These are phyloP conservation scores for Crematogaster levior DNA, from an alignment of 2,888 invertebrate species.

Conservation along the genomic window DNA sequence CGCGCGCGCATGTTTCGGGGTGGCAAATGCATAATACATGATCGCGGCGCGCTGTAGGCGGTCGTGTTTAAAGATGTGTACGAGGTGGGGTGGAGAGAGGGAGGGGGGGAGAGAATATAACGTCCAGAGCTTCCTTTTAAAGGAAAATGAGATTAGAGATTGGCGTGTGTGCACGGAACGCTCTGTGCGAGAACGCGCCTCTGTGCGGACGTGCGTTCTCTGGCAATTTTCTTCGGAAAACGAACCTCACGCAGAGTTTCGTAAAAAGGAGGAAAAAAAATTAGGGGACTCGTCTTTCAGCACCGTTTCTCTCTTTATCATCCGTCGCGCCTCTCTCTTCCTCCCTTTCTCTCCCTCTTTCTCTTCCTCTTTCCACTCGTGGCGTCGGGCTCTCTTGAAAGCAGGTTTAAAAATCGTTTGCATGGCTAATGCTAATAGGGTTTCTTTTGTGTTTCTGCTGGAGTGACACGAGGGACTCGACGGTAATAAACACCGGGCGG, in stretches of 20 bases:
- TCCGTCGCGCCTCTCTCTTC: not conserved
- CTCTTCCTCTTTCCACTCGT: not conserved
- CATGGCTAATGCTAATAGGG: slow-evolving; percentile 56
- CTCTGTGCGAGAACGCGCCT: slow-evolving; percentile 24
- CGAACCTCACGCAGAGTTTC: slow-evolving; percentile 31
- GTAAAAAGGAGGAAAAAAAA: slow-evolving; percentile 8
- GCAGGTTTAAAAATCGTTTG: slow-evolving; percentile 57
- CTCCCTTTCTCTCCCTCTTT: not conserved
- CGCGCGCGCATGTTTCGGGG: slow-evolving; percentile 65
- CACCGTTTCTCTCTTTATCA: slow-evolving; percentile 10
- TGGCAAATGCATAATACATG: slow-evolving; percentile 77
- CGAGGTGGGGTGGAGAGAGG: no score
- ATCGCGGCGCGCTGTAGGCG: slow-evolving; percentile 73
- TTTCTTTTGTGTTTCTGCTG: slow-evolving; percentile 55
- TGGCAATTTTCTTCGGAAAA: slow-evolving; percentile 56
- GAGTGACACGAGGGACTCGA: slow-evolving; percentile 49
- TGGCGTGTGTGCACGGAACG: slow-evolving; percentile 50
- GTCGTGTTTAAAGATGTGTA: slow-evolving; percentile 76
- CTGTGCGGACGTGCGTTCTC: not conserved
- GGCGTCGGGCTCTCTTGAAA: slow-evolving; percentile 37
- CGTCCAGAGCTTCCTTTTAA: slow-evolving; percentile 69
- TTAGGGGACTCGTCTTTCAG: slow-evolving; percentile 18
- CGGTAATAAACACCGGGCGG: slow-evolving; percentile 47
- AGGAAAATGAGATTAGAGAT: slow-evolving; percentile 76
- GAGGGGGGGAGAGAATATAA: slow-evolving; percentile 71